These are phyloP conservation scores for Galemys pyrenaicus DNA, from an alignment of 2,113 vertebrate species.

Conservation along the genomic window DNA sequence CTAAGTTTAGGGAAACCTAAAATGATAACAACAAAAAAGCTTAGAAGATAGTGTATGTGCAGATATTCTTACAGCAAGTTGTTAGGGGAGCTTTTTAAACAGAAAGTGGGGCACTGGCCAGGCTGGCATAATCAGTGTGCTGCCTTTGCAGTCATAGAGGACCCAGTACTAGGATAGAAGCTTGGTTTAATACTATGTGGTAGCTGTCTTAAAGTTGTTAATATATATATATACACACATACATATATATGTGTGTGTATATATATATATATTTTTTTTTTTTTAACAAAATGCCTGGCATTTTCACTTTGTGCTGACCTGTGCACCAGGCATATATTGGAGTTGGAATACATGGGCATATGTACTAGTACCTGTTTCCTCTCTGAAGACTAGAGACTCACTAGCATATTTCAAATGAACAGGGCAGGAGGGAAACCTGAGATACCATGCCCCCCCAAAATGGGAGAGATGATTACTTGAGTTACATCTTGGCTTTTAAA, in stretches of 20 bases:
- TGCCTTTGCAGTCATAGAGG: background rate
- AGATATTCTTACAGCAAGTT: background rate
- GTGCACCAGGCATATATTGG: background rate
- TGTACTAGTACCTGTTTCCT: background rate
- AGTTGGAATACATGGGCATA: background rate
- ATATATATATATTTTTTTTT: background rate
- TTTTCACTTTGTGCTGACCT: background rate
- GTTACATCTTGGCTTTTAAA: background rate
- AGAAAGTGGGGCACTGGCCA: background rate
- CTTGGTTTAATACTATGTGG: background rate
- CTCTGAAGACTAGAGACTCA: background rate
- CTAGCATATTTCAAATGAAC: background rate
- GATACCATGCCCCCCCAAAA: background rate
- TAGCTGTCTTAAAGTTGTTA: background rate
- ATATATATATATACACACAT: too few relatives aligned
- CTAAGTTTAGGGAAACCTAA: background rate
- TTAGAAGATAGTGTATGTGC: background rate
- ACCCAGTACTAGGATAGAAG: background rate
- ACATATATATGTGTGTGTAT: too few relatives aligned
- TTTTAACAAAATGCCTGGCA: background rate
- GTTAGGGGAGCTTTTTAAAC: background rate
- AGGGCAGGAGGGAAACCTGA: background rate
- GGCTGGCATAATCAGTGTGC: background rate
- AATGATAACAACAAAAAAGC: background rate
- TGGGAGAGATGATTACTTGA: background rate